Percentiles rank a stretch among this genome's conserved stretches.
These are phyloP conservation scores for Cichlasoma orientale DNA, from an alignment of 2,797 vertebrate genomes.

Conservation along the genomic window DNA sequence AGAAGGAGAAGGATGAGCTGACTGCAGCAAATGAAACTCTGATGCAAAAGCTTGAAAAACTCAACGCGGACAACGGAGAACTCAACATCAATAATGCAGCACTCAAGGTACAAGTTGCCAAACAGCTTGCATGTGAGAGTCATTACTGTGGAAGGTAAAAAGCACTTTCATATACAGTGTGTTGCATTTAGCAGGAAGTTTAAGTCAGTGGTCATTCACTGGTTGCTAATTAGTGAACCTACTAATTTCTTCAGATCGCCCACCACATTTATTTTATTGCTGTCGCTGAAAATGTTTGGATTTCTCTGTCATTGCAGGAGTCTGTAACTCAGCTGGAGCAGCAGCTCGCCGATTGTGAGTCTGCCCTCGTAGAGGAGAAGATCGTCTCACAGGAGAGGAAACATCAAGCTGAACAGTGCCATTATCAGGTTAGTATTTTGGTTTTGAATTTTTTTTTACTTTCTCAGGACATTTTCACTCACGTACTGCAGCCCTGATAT, in stretches of 20 bases:
- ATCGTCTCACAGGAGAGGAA: constrained; percentile 77
- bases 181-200: neutral
- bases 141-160: neutral
- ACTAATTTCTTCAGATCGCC: neutral
- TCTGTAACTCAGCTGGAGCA: constrained; percentile 77
- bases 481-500: neutral
- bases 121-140: neutral
- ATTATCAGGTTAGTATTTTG: constrained; percentile 77
- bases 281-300: neutral
- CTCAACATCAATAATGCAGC: constrained; percentile 80
- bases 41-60: constrained; percentile 76
- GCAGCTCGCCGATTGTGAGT: constrained; percentile 71
- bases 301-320: constrained; percentile 67
- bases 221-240: no score
- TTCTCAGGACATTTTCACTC: neutral
- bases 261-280: neutral
- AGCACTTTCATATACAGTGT: neutral
- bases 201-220: neutral
- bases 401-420: constrained; percentile 72
- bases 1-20: constrained; percentile 72
- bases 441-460: neutral
- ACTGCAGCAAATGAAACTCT: constrained; percentile 72
- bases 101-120: constrained; percentile 79
- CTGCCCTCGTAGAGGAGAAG: constrained; percentile 78
- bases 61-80: constrained; percentile 66